These are phyloP conservation scores for Poecilia latipinna DNA, from an alignment of 2,113 vertebrate species.

Conservation along the genomic window DNA sequence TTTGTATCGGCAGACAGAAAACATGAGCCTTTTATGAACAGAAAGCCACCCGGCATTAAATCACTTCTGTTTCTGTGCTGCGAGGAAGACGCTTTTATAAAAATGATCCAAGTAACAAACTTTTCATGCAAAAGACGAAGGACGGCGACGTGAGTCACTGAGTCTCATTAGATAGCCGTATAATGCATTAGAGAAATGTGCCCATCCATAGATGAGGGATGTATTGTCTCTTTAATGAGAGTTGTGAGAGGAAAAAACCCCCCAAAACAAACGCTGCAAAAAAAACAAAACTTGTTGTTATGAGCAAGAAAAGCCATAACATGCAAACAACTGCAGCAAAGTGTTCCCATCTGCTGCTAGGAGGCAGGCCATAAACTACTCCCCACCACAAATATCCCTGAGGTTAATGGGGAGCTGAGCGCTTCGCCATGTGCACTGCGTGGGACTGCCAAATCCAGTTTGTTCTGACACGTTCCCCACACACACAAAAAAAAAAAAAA, in stretches of 20 bases:
- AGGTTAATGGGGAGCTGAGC: slow-evolving; percentile 68
- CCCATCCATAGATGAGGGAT: slow-evolving; percentile 46
- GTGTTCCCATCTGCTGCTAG: slow-evolving; percentile 77
- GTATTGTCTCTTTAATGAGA: slow-evolving; percentile 56
- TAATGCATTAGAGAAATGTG: slow-evolving; percentile 40
- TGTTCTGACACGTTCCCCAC: slow-evolving; percentile 43
- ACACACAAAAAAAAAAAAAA: not conserved
- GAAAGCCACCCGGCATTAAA: slow-evolving; percentile 3
- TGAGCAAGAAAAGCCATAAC: slow-evolving; percentile 69
- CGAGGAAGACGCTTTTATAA: slow-evolving; percentile 8
- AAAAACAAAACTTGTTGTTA: slow-evolving; percentile 53
- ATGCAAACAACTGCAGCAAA: slow-evolving; percentile 75
- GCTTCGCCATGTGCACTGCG: slow-evolving; percentile 44
- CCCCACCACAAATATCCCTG: slow-evolving; percentile 69
- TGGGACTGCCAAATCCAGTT: slow-evolving; percentile 57
- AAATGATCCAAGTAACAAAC: slow-evolving; percentile 6
- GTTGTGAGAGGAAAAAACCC: slow-evolving; percentile 28
- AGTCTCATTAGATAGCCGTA: slow-evolving; percentile 37
- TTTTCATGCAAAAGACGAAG: slow-evolving; percentile 6
- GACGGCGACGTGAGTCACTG: slow-evolving; percentile 6
- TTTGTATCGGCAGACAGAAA: slow-evolving; percentile 1
- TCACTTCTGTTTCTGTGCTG: not conserved
- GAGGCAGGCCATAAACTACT: slow-evolving; percentile 62
- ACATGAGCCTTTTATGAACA: slow-evolving; percentile 15
- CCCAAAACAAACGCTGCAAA: slow-evolving; percentile 1